Conservation (phyloP, 2,113 vertebrate species). For the Salvelinus alpinus region DNA sequence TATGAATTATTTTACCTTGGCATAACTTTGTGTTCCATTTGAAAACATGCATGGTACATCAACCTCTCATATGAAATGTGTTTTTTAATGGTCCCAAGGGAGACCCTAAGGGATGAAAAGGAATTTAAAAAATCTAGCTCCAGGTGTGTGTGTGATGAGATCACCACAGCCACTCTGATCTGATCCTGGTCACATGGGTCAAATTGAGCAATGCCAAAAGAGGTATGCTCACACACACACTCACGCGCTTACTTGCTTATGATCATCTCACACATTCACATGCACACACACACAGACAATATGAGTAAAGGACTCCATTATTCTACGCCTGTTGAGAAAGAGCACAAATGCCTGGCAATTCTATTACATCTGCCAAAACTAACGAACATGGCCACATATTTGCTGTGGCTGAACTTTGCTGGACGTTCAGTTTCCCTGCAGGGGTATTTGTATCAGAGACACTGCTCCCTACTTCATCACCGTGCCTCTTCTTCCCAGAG, state of each 20-base stretch:
- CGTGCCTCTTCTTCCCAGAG: too few relatives aligned
- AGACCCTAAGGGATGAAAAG: slow-evolving; percentile 38
- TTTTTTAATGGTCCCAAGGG: slow-evolving; percentile 51
- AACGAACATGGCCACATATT: too few relatives aligned
- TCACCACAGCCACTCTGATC: too few relatives aligned
- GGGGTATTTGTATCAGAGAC: neutral
- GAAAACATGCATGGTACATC: slow-evolving; percentile 27
- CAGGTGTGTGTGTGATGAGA: neutral
- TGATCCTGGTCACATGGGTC: too few relatives aligned
- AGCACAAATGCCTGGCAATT: too few relatives aligned
- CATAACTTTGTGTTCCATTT: slow-evolving; percentile 34
- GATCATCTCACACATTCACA: too few relatives aligned
- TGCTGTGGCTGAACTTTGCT: neutral
- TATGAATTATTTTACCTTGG: slow-evolving; percentile 50
- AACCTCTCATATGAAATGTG: slow-evolving; percentile 38
- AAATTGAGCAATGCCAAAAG: too few relatives aligned
- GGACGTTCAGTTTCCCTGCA: neutral
- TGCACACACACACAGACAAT: neutral
- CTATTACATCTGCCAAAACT: too few relatives aligned
- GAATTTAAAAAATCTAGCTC: slow-evolving; percentile 7
- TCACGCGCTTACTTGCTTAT: too few relatives aligned
- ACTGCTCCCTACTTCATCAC: neutral
- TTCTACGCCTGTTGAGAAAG: neutral
- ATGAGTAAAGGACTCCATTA: neutral
- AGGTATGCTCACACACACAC: too few relatives aligned